Percentiles rank a stretch among this genome's conserved stretches.
These are phyloP conservation scores for Acanthosoma haemorrhoidale DNA, from an alignment of 2,888 invertebrate species.

Conservation along the genomic window DNA sequence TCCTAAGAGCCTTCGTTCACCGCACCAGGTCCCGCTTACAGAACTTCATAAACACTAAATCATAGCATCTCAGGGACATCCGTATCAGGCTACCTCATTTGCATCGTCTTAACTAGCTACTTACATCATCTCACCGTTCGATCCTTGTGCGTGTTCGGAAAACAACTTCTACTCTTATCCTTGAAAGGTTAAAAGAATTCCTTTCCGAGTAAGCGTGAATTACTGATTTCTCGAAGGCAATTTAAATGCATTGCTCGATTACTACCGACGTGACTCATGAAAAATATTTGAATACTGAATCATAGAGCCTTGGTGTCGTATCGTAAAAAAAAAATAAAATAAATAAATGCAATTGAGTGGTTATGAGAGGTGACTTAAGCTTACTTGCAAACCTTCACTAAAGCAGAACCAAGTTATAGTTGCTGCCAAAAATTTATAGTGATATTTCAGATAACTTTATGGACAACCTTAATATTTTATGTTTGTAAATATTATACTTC, in stretches of 20 bases:
- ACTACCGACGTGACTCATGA: no score
- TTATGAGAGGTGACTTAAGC: no score
- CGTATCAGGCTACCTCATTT: not conserved
- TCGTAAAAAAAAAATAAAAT: no score
- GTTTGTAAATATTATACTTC: no score
- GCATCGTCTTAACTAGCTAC: slow-evolving; percentile 1
- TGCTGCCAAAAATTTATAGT: no score
- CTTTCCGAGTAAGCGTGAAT: not conserved
- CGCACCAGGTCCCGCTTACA: not conserved
- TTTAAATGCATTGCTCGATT: not conserved
- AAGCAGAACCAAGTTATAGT: no score
- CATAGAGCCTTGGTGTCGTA: not conserved
- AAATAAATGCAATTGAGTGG: no score
- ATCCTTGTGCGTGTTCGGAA: not conserved
- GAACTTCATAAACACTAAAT: not conserved
- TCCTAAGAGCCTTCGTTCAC: not conserved
- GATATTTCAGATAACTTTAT: no score
- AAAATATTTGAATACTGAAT: not conserved
- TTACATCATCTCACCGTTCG: not conserved
- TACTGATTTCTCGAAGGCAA: not conserved
- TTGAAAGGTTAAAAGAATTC: not conserved
- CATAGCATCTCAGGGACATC: not conserved
- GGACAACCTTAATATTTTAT: no score
- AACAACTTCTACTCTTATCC: slow-evolving; percentile 8
- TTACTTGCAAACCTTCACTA: no score